Evolutionary conservation across 2,888 invertebrate genomes (phyloP).

Genomic region (Anarsia innoxiella): DNA sequence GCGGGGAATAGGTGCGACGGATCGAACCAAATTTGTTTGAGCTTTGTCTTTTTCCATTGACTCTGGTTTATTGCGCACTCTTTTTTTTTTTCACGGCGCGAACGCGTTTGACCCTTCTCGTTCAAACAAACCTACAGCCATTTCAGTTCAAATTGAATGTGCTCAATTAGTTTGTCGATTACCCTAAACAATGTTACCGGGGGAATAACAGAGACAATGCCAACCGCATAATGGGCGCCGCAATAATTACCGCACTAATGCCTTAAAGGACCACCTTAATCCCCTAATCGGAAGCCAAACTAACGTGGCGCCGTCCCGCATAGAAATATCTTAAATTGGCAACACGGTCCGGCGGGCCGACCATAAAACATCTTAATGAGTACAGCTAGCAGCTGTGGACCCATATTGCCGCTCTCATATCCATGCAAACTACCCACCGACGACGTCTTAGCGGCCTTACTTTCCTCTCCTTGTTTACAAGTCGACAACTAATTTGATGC

Average conservation of each 20-base stretch:
- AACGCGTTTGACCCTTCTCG: conserved; percentile 7
- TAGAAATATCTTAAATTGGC: conserved; percentile 76
- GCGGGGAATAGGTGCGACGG: conserved; percentile 55
- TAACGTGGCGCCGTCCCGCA: conserved; percentile 71
- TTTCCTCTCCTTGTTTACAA: conserved; percentile 71
- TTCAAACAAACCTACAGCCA: conserved; percentile 4
- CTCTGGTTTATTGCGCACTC: conserved; percentile 33
- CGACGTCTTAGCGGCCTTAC: conserved; percentile 69
- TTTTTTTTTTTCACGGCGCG: conserved; percentile 30
- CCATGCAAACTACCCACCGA: conserved; percentile 73
- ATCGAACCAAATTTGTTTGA: conserved; percentile 53
- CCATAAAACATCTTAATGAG: conserved; percentile 77
- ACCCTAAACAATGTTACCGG: conserved; percentile 22
- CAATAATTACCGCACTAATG: conserved; percentile 67
- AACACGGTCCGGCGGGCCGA: conserved; percentile 71
- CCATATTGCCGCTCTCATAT: conserved; percentile 74
- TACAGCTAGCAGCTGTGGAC: conserved; percentile 71
- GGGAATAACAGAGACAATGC: conserved; percentile 43
- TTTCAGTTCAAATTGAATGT: conserved; percentile 7
- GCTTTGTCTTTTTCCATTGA: conserved; percentile 43
- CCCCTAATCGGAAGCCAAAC: conserved; percentile 74
- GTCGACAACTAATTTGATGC: conserved; percentile 76
- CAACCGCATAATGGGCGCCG: conserved; percentile 61
- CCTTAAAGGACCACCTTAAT: conserved; percentile 71
- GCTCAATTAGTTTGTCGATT: conserved; percentile 9